phyloP scores from a whole-genome alignment of 2,113 vertebrate genomes.

The Ginglymostoma cirratum region DNA sequence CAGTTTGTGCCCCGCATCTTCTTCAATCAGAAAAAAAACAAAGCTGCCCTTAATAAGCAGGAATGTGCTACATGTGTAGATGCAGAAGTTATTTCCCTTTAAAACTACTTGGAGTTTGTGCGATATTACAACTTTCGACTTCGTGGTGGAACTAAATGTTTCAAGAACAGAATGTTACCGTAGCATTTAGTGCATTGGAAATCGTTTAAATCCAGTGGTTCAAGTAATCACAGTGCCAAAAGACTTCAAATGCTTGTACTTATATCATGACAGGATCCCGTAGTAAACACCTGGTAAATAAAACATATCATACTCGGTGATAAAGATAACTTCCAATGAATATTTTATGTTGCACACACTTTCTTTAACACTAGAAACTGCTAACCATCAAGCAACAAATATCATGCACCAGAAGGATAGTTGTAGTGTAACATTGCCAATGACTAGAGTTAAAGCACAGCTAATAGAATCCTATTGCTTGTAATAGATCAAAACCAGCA shows the following conservation, averaged over 20 bases:
- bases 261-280: neutral
- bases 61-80: neutral
- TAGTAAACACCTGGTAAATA: neutral
- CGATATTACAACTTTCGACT: neutral
- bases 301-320: neutral
- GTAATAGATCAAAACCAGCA: neutral
- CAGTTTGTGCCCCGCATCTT: neutral
- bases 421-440: neutral
- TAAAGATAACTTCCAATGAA: neutral
- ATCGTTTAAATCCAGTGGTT: neutral
- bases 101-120: neutral
- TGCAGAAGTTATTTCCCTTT: neutral
- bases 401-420: neutral
- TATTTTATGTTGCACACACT: neutral
- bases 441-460: neutral
- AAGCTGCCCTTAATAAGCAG: neutral
- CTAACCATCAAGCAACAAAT: neutral
- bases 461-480: neutral
- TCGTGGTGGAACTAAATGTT: neutral
- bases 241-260: neutral
- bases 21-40: constrained; percentile 3
- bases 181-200: neutral
- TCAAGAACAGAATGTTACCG: neutral
- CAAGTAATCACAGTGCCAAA: neutral
- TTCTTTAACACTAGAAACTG: neutral